These are phyloP conservation scores for Mesochorus sp. DNA, from an alignment of 2,888 invertebrate genomes.

Conservation along the genomic window DNA sequence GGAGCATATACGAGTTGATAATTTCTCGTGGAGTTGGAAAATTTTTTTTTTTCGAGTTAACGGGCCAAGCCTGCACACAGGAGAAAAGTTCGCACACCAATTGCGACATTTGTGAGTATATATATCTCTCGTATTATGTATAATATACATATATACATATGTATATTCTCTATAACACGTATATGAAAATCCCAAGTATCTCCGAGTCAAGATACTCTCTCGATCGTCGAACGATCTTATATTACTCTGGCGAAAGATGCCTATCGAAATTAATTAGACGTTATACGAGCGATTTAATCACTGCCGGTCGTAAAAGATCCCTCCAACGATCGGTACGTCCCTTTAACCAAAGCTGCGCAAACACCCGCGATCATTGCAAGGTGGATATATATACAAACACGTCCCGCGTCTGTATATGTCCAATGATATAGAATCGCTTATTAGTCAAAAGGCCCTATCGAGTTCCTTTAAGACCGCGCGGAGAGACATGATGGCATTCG, in stretches of 20 bases:
- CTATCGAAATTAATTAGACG: slow-evolving; percentile 54
- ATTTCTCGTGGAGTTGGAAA: neutral
- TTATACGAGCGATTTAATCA: slow-evolving; percentile 51
- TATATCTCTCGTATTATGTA: neutral
- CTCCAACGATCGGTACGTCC: slow-evolving; percentile 31
- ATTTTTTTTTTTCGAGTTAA: neutral
- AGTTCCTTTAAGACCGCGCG: neutral
- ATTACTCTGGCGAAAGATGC: slow-evolving; percentile 19
- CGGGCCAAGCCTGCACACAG: slow-evolving; percentile 7
- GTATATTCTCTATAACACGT: slow-evolving; percentile 24
- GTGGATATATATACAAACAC: neutral
- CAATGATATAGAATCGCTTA: neutral
- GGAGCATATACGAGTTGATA: neutral
- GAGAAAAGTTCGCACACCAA: slow-evolving; percentile 26
- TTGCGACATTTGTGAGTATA: slow-evolving; percentile 26
- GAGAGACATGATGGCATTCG: neutral
- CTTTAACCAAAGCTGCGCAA: slow-evolving; percentile 21
- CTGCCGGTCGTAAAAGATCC: slow-evolving; percentile 33
- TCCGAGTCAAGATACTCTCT: slow-evolving; percentile 17
- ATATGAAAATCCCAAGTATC: neutral
- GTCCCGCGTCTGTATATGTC: neutral
- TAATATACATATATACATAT: neutral
- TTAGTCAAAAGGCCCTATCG: neutral
- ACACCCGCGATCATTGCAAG: slow-evolving; percentile 16
- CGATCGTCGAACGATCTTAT: slow-evolving; percentile 16